These are phyloP conservation scores for Girardinichthys multiradiatus DNA, from an alignment of 2,113 vertebrate species.

Conservation along the genomic window DNA sequence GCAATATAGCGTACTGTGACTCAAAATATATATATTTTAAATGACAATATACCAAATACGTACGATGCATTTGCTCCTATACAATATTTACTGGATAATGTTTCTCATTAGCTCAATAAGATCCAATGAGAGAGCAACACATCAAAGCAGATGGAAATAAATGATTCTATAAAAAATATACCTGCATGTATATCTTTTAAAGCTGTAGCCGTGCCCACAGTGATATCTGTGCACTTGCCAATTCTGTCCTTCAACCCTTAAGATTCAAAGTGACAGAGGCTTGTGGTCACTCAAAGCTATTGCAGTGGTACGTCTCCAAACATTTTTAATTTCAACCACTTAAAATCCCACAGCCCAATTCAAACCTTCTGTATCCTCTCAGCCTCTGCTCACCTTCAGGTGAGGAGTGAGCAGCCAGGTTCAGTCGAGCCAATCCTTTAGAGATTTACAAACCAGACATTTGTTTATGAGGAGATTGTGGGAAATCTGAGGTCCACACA, in stretches of 20 bases:
- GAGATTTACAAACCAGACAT: slow-evolving; percentile 55
- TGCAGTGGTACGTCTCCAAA: slow-evolving; percentile 71
- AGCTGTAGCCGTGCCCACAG: slow-evolving; percentile 64
- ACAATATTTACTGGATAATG: slow-evolving; percentile 29
- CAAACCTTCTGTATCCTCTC: slow-evolving; percentile 31
- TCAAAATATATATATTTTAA: slow-evolving; percentile 18
- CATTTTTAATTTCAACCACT: slow-evolving; percentile 30
- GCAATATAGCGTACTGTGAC: slow-evolving; percentile 49
- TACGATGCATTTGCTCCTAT: slow-evolving; percentile 45
- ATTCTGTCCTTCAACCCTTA: slow-evolving; percentile 12
- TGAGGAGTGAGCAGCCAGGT: slow-evolving; percentile 55
- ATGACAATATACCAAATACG: slow-evolving; percentile 52
- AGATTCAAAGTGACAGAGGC: slow-evolving; percentile 61
- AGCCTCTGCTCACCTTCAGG: slow-evolving; percentile 38
- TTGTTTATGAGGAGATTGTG: slow-evolving; percentile 65
- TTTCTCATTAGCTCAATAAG: slow-evolving; percentile 52
- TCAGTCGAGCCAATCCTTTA: slow-evolving; percentile 54
- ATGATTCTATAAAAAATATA: slow-evolving; percentile 62
- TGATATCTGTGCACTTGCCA: slow-evolving; percentile 13
- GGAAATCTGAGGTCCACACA: slow-evolving; percentile 68
- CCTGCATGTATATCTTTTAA: slow-evolving; percentile 55
- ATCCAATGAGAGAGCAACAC: slow-evolving; percentile 44
- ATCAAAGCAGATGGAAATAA: slow-evolving; percentile 61
- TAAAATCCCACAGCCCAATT: slow-evolving; percentile 3
- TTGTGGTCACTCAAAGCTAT: slow-evolving; percentile 73